phyloP scores from a whole-genome alignment of 2,888 invertebrate species.

The Taphrorychus bicolor region DNA sequence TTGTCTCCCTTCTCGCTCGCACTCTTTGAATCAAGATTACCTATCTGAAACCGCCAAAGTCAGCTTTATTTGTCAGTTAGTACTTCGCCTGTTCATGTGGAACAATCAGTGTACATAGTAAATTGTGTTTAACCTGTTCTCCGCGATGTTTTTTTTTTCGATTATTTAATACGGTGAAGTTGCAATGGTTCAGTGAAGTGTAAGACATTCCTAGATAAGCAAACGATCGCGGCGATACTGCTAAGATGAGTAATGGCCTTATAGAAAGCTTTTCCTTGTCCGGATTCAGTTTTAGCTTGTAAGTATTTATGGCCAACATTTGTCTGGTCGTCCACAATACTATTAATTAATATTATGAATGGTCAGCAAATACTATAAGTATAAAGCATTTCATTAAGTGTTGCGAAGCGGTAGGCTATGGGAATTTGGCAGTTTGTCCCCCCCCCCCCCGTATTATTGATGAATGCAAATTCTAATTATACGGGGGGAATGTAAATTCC shows the following conservation, averaged over 20 bases:
- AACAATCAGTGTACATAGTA: constrained; percentile 25
- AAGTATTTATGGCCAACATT: background rate
- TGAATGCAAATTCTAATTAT: too few species aligned
- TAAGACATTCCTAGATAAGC: constrained; percentile 10
- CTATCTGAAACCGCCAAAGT: constrained; percentile 38
- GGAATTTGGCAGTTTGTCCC: too few species aligned
- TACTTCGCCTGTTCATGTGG: constrained; percentile 30
- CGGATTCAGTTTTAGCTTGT: constrained; percentile 14
- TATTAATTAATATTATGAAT: too few species aligned
- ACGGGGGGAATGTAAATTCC: too few species aligned
- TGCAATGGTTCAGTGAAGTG: constrained; percentile 15
- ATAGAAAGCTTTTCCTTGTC: background rate
- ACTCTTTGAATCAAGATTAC: constrained; percentile 27
- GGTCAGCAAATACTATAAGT: too few species aligned
- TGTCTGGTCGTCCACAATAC: too few species aligned
- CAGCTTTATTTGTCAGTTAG: constrained; percentile 38
- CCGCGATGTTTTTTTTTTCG: background rate
- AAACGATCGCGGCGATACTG: constrained; percentile 1
- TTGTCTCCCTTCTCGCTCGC: constrained; percentile 20
- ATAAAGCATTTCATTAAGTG: too few species aligned
- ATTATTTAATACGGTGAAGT: constrained; percentile 13
- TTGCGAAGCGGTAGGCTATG: too few species aligned
- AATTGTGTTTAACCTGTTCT: constrained; percentile 25
- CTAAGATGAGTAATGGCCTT: background rate
- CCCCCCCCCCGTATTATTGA: too few species aligned